Percentiles rank a stretch among this genome's conserved stretches.
Conservation (phyloP, 1,140 invertebrate genomes). For the Dolichoris vasculosae region DNA sequence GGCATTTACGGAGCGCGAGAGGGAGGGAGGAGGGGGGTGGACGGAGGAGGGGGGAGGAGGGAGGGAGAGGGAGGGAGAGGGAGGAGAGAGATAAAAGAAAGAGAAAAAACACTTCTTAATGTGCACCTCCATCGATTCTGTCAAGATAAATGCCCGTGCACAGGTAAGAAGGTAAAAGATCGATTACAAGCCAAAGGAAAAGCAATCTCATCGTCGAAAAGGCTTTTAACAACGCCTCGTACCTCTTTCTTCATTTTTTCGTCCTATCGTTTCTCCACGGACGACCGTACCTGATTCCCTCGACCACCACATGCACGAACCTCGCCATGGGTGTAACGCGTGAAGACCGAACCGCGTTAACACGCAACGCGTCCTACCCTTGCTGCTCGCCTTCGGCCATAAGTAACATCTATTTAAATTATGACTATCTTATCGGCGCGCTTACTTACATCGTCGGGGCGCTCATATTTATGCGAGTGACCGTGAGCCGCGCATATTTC, state of each 20-base stretch:
- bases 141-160: neutral
- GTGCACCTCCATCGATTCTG: neutral
- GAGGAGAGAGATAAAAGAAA: neutral
- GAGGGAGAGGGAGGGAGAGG: neutral
- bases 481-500: conserved; percentile 53
- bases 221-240: conserved; percentile 56
- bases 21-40: neutral
- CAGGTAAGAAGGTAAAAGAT: conserved; percentile 14
- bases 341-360: conserved; percentile 18
- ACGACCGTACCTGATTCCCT: neutral
- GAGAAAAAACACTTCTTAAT: neutral
- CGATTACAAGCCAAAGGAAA: conserved; percentile 22
- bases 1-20: too few relatives aligned
- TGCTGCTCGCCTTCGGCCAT: conserved; percentile 41
- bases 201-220: conserved; percentile 49
- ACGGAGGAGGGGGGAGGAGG: neutral
- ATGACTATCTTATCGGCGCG: conserved; percentile 61
- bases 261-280: conserved; percentile 27
- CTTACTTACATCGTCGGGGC: conserved; percentile 55
- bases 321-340: neutral
- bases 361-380: conserved; percentile 42
- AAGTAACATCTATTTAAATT: conserved; percentile 61
- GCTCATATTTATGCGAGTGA: conserved; percentile 58
- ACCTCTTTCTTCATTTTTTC: conserved; percentile 41
- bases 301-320: neutral